These are phyloP conservation scores for Ariopsis seemanni DNA, from an alignment of 2,113 vertebrate genomes.

Conservation along the genomic window DNA sequence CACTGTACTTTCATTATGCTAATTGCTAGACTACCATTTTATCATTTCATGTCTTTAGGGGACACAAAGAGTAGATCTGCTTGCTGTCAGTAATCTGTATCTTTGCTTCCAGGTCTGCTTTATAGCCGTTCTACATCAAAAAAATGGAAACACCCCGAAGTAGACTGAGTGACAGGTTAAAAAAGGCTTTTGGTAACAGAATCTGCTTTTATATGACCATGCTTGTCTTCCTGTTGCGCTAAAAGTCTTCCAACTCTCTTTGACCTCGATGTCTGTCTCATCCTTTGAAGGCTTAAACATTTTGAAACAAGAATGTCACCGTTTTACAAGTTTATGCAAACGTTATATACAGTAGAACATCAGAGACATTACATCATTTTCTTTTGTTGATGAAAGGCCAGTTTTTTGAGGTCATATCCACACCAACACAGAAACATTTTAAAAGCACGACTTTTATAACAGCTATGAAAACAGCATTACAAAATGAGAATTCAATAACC, in stretches of 20 bases:
- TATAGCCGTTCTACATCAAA: slow-evolving; percentile 33
- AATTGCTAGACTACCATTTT: not conserved
- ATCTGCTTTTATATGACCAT: slow-evolving; percentile 4
- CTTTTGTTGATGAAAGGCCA: not conserved
- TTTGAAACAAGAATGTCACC: not conserved
- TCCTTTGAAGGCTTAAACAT: not conserved
- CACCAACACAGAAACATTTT: not conserved
- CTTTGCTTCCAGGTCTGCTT: slow-evolving; percentile 2
- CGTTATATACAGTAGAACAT: slow-evolving; percentile 13
- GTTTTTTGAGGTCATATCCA: not conserved
- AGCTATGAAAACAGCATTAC: not conserved
- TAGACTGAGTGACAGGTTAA: not conserved
- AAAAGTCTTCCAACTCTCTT: not conserved
- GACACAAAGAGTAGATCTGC: not conserved
- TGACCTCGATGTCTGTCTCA: not conserved
- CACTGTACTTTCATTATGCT: not conserved
- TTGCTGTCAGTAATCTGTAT: not conserved
- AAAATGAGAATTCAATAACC: not conserved
- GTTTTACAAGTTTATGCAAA: slow-evolving; percentile 12
- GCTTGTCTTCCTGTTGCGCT: not conserved
- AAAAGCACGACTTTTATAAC: not conserved
- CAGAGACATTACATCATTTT: slow-evolving; percentile 24
- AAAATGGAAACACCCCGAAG: slow-evolving; percentile 12
- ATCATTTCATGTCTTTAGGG: not conserved
- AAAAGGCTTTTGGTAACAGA: not conserved